These are phyloP conservation scores for Chaetodon auriga DNA, from an alignment of 2,113 vertebrate species.

Conservation along the genomic window DNA sequence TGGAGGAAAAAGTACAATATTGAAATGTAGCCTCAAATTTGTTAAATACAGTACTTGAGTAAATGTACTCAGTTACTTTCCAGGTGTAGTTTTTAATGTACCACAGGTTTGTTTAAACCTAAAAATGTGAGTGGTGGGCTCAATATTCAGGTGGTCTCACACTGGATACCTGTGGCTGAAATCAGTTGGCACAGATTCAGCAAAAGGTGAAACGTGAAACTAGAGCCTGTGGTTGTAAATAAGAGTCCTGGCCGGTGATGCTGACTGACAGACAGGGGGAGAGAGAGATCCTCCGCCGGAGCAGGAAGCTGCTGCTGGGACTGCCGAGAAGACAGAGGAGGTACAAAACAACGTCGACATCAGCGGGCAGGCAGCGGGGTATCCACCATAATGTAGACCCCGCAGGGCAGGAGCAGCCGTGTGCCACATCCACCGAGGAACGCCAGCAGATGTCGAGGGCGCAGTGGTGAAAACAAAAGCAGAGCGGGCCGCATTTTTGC, in stretches of 20 bases:
- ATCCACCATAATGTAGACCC: slow-evolving; percentile 69
- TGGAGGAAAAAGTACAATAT: too few relatives aligned
- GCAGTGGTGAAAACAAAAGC: slow-evolving; percentile 35
- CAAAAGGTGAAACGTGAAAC: too few relatives aligned
- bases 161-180: too few relatives aligned
- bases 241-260: slow-evolving; percentile 27
- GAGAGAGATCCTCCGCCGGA: slow-evolving; percentile 62
- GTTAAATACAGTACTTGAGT: too few relatives aligned
- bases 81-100: too few relatives aligned
- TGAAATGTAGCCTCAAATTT: too few relatives aligned
- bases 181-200: too few relatives aligned
- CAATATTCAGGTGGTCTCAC: too few relatives aligned
- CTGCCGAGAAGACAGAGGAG: slow-evolving; percentile 49
- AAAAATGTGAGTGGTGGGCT: too few relatives aligned
- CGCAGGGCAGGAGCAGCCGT: background rate
- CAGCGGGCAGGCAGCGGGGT: slow-evolving; percentile 31
- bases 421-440: slow-evolving; percentile 30
- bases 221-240: too few relatives aligned
- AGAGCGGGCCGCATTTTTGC: slow-evolving; percentile 6
- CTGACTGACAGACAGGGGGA: slow-evolving; percentile 62
- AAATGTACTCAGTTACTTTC: too few relatives aligned
- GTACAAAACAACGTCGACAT: slow-evolving; percentile 71
- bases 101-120: too few relatives aligned
- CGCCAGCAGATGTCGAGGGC: slow-evolving; percentile 45
- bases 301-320: slow-evolving; percentile 74